Evolutionary conservation across 2,797 vertebrate species (phyloP).

Genomic region (Parotocinclus haroldoi): DNA sequence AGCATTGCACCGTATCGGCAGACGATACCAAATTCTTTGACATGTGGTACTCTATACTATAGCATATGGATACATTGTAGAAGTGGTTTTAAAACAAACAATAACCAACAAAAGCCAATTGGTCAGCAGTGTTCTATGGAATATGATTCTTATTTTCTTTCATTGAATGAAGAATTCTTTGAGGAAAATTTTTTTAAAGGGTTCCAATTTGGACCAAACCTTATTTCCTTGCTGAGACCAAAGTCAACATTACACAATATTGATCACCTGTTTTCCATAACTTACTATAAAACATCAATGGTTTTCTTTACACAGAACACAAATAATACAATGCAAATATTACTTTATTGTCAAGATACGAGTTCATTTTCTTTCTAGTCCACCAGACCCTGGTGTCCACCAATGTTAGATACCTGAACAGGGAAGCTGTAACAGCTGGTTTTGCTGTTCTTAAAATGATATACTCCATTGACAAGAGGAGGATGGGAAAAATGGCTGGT

Average conservation of each 20-base stretch:
- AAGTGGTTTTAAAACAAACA: not conserved
- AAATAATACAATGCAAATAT: not conserved
- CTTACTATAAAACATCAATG: not conserved
- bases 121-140: not conserved
- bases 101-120: not conserved
- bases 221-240: not conserved
- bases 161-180: not conserved
- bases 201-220: conserved; percentile 31
- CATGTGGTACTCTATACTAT: not conserved
- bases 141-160: too few species aligned
- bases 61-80: not conserved
- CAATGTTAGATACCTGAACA: not conserved
- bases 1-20: not conserved
- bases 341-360: not conserved
- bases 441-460: conserved; percentile 45
- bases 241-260: conserved; percentile 1
- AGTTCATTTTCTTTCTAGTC: not conserved
- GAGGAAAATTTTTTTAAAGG: not conserved
- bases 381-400: not conserved
- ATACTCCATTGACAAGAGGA: conserved; percentile 35
- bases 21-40: conserved; percentile 9
- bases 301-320: not conserved
- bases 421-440: conserved; percentile 36
- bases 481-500: conserved; percentile 37
- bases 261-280: not conserved